Percentiles rank a stretch among this genome's conserved stretches.
These are phyloP conservation scores for Mesorhabditis spiculigera DNA, from an alignment of 2,888 invertebrate species.

Conservation along the genomic window DNA sequence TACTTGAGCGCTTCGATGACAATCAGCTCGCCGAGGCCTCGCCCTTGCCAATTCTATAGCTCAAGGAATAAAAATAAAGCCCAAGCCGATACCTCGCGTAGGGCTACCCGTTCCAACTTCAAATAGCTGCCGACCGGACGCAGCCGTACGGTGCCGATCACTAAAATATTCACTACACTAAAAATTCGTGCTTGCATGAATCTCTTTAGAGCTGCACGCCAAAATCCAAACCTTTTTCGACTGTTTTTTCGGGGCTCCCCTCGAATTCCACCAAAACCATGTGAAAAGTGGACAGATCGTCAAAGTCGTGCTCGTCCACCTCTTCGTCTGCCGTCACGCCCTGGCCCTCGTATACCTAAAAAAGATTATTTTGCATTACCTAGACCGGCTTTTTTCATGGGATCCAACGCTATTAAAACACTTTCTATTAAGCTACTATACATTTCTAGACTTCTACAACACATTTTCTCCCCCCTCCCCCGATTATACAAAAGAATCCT, in stretches of 20 bases:
- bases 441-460: too few relatives aligned
- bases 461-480: too few relatives aligned
- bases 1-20: not conserved
- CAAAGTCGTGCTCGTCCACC: conserved; percentile 24
- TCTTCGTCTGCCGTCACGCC: conserved; percentile 24
- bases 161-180: not conserved
- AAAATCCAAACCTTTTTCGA: conserved; percentile 2
- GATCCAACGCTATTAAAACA: too few relatives aligned
- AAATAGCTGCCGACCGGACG: not conserved
- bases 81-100: not conserved
- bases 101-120: not conserved
- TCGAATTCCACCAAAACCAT: not conserved
- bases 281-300: not conserved
- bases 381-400: too few relatives aligned
- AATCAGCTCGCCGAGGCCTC: too few relatives aligned
- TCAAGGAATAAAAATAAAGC: too few relatives aligned
- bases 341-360: conserved; percentile 20
- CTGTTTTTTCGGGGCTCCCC: not conserved
- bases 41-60: too few relatives aligned
- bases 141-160: not conserved
- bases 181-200: too few relatives aligned
- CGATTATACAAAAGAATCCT: too few relatives aligned
- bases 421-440: too few relatives aligned
- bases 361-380: too few relatives aligned
- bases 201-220: not conserved